phyloP scores from a whole-genome alignment of 2,797 vertebrate species.

The Gallinago solitaria region DNA sequence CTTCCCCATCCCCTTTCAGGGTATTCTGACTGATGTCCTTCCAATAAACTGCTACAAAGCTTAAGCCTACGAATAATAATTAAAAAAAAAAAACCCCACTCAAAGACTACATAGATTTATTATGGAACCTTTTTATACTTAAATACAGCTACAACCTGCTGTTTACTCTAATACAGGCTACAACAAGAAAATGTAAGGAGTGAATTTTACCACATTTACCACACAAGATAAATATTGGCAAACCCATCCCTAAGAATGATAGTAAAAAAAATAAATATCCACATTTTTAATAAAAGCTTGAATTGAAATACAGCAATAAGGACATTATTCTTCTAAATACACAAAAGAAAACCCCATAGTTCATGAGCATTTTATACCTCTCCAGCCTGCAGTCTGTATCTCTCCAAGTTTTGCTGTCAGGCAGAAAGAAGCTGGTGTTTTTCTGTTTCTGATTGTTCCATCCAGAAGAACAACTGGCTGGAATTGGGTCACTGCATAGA shows the following conservation, averaged over 20 bases:
- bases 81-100: not conserved
- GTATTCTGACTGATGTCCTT: not conserved
- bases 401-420: conserved; percentile 23
- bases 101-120: not conserved
- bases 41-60: conserved; percentile 30
- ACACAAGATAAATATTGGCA: not conserved
- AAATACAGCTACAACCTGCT: not conserved
- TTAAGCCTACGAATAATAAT: conserved; percentile 28
- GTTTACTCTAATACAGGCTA: not conserved
- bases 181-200: not conserved
- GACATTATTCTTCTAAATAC: not conserved
- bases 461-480: not conserved
- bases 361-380: conserved; percentile 12
- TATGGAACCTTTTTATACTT: not conserved
- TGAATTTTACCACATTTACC: not conserved
- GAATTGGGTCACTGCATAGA: conserved; percentile 10
- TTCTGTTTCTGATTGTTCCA: not conserved
- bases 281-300: not conserved
- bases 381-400: conserved; percentile 36
- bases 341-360: not conserved
- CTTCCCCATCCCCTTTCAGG: not conserved
- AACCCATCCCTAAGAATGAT: not conserved
- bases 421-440: not conserved
- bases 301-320: not conserved
- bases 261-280: not conserved